Evolutionary conservation across 1,140 invertebrate species (phyloP).

Genomic region (Apis cerana): DNA sequence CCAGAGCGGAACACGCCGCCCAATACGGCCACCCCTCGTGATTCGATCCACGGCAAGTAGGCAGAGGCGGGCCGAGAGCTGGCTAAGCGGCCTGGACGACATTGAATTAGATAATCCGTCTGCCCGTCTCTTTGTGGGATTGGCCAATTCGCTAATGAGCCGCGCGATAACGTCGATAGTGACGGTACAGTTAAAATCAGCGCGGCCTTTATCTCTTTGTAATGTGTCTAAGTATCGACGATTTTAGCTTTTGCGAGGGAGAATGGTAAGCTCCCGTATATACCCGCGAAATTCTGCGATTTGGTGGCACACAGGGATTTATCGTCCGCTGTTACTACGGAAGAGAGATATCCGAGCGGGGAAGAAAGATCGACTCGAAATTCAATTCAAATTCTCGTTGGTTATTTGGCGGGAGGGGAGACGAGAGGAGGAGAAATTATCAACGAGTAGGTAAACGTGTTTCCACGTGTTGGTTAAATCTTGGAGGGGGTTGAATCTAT

Average conservation of each 20-base stretch:
- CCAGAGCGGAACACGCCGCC: not conserved
- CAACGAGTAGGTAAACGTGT: not conserved
- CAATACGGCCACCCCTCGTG: slow-evolving; percentile 1
- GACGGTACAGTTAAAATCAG: slow-evolving; percentile 53
- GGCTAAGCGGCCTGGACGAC: slow-evolving; percentile 7
- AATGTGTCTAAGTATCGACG: not conserved
- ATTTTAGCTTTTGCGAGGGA: not conserved
- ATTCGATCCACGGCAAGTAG: slow-evolving; percentile 11
- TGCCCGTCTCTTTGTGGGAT: slow-evolving; percentile 58
- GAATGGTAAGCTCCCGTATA: too few species aligned
- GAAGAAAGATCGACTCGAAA: slow-evolving; percentile 34
- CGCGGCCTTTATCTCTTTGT: slow-evolving; percentile 22
- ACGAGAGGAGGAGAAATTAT: slow-evolving; percentile 1
- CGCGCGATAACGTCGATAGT: slow-evolving; percentile 52
- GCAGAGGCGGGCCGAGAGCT: not conserved
- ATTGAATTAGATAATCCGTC: slow-evolving; percentile 28
- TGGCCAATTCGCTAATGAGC: slow-evolving; percentile 71
- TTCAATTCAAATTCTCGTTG: slow-evolving; percentile 23
- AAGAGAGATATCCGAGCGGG: slow-evolving; percentile 2
- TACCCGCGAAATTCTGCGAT: slow-evolving; percentile 6
- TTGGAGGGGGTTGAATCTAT: not conserved
- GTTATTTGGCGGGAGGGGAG: not conserved
- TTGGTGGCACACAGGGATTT: slow-evolving; percentile 25
- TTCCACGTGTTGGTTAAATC: not conserved
- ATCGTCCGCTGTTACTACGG: not conserved